These are phyloP conservation scores for Coptodon bakossiorum DNA, from an alignment of 2,113 vertebrate genomes.

Conservation along the genomic window DNA sequence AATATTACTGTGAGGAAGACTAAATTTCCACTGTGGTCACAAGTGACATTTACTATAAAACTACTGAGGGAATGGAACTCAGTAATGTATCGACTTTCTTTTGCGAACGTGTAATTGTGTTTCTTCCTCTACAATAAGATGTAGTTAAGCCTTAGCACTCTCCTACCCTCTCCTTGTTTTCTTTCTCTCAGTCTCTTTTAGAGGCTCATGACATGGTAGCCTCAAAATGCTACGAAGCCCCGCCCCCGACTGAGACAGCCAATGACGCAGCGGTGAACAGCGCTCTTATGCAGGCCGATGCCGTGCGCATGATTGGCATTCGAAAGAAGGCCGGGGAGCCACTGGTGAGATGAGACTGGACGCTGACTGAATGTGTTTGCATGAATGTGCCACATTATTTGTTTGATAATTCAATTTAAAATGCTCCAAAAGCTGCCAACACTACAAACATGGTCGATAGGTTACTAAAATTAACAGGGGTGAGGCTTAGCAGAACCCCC, in stretches of 20 bases:
- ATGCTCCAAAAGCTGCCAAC: neutral
- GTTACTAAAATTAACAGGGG: neutral
- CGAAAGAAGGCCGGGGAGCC: slow-evolving; percentile 95
- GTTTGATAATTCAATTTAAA: neutral
- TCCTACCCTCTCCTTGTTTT: neutral
- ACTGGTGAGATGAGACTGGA: slow-evolving; percentile 73
- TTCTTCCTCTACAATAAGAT: neutral
- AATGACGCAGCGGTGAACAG: slow-evolving; percentile 76
- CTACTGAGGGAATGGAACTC: neutral
- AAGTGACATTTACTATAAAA: neutral
- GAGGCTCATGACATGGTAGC: slow-evolving; percentile 97
- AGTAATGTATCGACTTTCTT: neutral
- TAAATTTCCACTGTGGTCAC: neutral
- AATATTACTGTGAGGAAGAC: neutral
- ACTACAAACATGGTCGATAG: neutral
- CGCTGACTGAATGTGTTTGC: neutral
- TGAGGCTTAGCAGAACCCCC: neutral
- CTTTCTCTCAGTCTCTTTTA: slow-evolving; percentile 81
- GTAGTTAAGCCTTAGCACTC: neutral
- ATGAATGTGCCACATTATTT: neutral
- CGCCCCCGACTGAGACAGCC: slow-evolving; percentile 80
- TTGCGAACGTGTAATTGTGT: neutral
- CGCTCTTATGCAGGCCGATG: slow-evolving; percentile 88
- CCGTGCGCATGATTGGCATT: slow-evolving; percentile 97
- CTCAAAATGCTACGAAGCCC: slow-evolving; percentile 91